Conservation (phyloP, 2,113 vertebrate species). For the Chascanopsetta lugubris region DNA sequence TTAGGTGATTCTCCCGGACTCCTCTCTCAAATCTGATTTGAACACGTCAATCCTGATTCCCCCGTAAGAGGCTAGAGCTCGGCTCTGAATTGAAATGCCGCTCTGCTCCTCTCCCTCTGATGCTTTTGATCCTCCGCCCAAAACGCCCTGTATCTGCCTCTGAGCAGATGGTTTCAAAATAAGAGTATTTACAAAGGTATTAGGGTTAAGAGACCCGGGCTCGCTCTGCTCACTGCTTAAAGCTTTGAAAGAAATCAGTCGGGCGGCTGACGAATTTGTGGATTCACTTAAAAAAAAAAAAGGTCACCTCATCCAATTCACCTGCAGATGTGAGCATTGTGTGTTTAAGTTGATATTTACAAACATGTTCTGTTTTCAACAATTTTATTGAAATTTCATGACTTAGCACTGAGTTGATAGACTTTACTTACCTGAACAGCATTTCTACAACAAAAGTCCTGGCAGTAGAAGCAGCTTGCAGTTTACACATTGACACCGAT, state of each 20-base stretch:
- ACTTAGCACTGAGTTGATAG: too few species aligned
- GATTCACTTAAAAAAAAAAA: conserved; percentile 15
- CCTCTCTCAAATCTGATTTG: conserved; percentile 36
- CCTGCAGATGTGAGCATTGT: neutral
- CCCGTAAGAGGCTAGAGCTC: conserved; percentile 30
- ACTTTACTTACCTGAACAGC: too few species aligned
- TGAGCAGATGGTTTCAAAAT: conserved; percentile 76
- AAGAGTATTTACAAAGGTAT: conserved; percentile 73
- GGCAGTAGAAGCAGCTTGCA: too few species aligned
- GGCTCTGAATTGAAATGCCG: conserved; percentile 30
- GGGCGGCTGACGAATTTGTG: conserved; percentile 20
- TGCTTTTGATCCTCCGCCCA: conserved; percentile 43
- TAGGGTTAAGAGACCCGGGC: conserved; percentile 67
- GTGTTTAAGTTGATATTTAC: neutral
- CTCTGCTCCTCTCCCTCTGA: conserved; percentile 9
- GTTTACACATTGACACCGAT: too few species aligned
- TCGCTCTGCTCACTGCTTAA: conserved; percentile 41
- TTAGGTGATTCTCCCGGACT: neutral
- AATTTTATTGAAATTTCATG: too few species aligned
- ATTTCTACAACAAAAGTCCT: too few species aligned
- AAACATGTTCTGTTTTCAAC: neutral
- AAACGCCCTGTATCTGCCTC: conserved; percentile 58
- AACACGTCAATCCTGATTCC: conserved; percentile 30
- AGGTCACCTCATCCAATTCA: neutral
- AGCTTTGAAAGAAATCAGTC: conserved; percentile 49